Evolutionary conservation across 2,888 invertebrate genomes (phyloP), one percentile per base, ranked within the genome.

Genomic region (Tetragnatha montana): DNA sequence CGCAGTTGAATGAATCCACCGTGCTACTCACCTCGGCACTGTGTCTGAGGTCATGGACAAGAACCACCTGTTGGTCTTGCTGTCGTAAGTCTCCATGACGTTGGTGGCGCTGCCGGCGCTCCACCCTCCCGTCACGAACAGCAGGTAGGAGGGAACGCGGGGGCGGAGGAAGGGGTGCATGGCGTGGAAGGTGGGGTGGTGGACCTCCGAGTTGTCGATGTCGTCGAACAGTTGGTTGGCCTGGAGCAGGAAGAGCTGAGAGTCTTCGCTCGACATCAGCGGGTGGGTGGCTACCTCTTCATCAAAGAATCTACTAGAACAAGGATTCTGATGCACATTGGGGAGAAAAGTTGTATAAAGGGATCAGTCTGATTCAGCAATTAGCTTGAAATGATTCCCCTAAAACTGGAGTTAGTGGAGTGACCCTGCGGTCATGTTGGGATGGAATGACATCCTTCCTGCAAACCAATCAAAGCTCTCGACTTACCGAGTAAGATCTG

Each of bases 61-160:
- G 92, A 96, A 95, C 97, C 97, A 97, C 83, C 95, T 94, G 93
- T 96, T 96, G 0, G 96, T 93, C 68, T 93, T 92, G 21, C 92
- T 92, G 92, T 94, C 94, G 92, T 94, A 94, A 0, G 94, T 93
- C 92, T 95, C 94, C 81, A 94, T 93, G 91, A 94, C 93, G 93
- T 95, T 96, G 0, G 97, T 97, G 0, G 97, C 96, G 91, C 96
- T 96, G n/a, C 96, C 96, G n/a, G 96, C 94, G 89, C 94, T 94
- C 97, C 95, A 95, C 4, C 95, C 95, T 6, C 95, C 95, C 80
- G 94, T 93, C 6, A 94, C 94, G 91, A 95, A 94, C 70, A 94
- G 92, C 47, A 94, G 93, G 92, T 94, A 94, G 91, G 93, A 93
- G 0, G 94, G 94, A n/a, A 96, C 95, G 90, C 97, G 94, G 0